Percentiles rank a stretch among this genome's conserved stretches.
Conservation (phyloP, 2,113 vertebrate species). For the Phaethon lepturus region DNA sequence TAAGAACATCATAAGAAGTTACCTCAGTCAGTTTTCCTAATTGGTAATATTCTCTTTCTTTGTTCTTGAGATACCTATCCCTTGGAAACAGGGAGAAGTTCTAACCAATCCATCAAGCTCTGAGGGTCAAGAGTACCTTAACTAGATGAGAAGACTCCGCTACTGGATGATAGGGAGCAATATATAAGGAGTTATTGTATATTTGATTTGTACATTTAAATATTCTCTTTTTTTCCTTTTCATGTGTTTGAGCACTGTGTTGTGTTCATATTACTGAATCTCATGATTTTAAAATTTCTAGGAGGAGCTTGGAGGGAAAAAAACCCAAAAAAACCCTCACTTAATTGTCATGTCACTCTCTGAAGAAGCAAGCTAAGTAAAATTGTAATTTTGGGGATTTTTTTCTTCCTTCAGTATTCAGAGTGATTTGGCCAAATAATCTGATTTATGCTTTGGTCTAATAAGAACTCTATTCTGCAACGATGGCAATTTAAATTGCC, state of each 20-base stretch:
- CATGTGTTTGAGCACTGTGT: neutral
- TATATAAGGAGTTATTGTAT: accelerated
- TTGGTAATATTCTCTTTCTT: neutral
- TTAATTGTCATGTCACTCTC: neutral
- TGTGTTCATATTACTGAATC: neutral
- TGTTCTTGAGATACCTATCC: neutral
- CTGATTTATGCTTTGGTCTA: neutral
- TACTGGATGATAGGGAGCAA: neutral
- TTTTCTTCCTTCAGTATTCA: neutral
- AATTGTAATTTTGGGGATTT: neutral
- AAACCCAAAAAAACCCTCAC: accelerated
- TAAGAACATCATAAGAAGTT: neutral
- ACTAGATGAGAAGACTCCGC: neutral
- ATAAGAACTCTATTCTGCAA: neutral
- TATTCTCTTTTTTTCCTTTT: neutral
- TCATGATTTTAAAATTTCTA: neutral
- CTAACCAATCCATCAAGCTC: neutral
- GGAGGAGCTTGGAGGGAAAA: neutral
- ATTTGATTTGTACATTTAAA: neutral
- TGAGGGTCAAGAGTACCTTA: neutral
- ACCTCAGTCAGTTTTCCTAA: neutral
- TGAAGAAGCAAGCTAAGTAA: neutral
- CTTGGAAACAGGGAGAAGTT: neutral
- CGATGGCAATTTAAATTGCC: neutral
- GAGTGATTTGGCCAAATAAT: neutral